Evolutionary conservation across 2,888 invertebrate species (phyloP), one percentile per base, ranked within the genome.

Genomic region (Netelia melanura): DNA sequence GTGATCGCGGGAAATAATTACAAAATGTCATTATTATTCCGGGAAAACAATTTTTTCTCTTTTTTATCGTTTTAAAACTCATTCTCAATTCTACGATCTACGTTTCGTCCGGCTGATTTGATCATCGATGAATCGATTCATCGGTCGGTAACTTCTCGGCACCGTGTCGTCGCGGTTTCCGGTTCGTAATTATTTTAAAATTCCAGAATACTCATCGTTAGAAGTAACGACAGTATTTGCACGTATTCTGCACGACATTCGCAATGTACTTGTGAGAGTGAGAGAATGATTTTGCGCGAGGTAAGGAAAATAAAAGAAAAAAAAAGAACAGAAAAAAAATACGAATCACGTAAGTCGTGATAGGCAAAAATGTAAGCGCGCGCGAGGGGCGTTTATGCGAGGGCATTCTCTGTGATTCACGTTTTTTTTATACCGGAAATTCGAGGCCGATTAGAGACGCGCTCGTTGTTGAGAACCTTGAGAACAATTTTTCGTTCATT

Each of bases 401-500:
- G 58, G 17, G 65, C 52, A 65, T 8, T 65, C 58, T 43, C n/a
- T 11, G 43, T 48, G 61, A 78, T 58, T 82, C 65, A 54, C 64
- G 44, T 75, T 52, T 83, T 78, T 54, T 25, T 48, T 48, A 14
- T 10, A 70, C 75, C 70, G 70, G 64, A 83, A 75, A 48, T 83
- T 83, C 48, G 61, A 62, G 54, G 44, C 68, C 68, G 58, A 80
- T 71, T 65, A 61, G 23, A 56, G 14, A 23, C 11, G 48, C 25
- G 56, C 80, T 76, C 75, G 58, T 65, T 76, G 23, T 43, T 52
- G 70, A 75, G 64, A 83, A 75, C 64, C 64, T 80, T 71, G 74
- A 54, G 65, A 71, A 30, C 65, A 54, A 17, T 77, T 58, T 58
- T 77, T 67, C 44, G 38, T 54, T 5, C 30, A 14, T 48, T 11